Conservation (phyloP, 1,140 invertebrate genomes). For the Paralvinella palmiformis region DNA sequence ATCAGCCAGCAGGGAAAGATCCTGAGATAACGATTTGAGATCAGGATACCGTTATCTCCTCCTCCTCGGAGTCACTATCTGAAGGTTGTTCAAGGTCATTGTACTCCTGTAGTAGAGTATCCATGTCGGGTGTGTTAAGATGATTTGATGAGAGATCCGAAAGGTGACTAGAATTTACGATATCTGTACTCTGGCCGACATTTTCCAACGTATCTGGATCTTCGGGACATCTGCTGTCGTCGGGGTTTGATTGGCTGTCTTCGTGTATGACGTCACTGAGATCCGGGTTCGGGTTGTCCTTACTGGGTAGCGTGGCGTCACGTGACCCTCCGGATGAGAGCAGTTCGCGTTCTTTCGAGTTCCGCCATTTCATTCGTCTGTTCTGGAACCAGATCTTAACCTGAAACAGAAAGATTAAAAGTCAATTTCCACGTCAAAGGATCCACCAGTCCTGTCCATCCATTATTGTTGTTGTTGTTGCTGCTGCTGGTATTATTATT, state of each 20-base stretch:
- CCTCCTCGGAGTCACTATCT: no score
- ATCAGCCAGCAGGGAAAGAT: no score
- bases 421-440: no score
- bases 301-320: slow-evolving; percentile 91
- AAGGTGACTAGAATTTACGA: not conserved
- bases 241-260: not conserved
- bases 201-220: not conserved
- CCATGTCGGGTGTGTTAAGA: no score
- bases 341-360: slow-evolving; percentile 92
- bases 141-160: no score
- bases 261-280: slow-evolving; percentile 68
- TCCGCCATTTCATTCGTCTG: slow-evolving; percentile 60
- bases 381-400: slow-evolving; percentile 54
- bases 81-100: no score
- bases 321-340: slow-evolving; percentile 82
- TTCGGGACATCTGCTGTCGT: not conserved
- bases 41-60: no score
- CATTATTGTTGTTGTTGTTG: no score
- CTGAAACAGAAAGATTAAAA: slow-evolving; percentile 25
- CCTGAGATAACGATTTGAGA: no score
- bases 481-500: no score
- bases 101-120: no score
- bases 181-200: not conserved
- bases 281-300: slow-evolving; percentile 94
- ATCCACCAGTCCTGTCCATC: no score